A percentile compares a stretch with the other conserved stretches of the same genome.
Conservation (phyloP, 2,797 vertebrate genomes). For the Gambelia wislizenii region DNA sequence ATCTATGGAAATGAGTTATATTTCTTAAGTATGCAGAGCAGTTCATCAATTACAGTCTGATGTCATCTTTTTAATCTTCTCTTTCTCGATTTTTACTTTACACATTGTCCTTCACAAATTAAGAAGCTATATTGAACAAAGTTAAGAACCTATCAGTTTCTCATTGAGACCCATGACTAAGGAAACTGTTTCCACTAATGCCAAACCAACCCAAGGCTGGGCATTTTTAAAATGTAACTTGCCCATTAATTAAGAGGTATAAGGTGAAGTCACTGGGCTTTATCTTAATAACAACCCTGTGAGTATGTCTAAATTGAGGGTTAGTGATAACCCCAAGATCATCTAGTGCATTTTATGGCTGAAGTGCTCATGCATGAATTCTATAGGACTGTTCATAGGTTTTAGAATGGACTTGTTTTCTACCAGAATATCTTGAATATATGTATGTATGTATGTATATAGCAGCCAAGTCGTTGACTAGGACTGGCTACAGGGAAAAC, state of each 20-base stretch:
- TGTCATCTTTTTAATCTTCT: slow-evolving; percentile 52
- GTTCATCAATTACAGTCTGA: slow-evolving; percentile 54
- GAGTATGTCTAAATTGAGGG: not conserved
- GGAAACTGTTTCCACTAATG: not conserved
- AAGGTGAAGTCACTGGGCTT: not conserved
- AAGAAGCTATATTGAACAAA: slow-evolving; percentile 28
- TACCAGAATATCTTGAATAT: not conserved
- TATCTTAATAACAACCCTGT: not conserved
- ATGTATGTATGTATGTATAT: no score
- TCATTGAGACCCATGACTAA: slow-evolving; percentile 6
- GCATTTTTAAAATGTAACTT: not conserved
- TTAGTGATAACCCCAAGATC: not conserved
- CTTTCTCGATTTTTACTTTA: slow-evolving; percentile 33
- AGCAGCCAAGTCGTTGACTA: no score
- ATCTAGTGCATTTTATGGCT: not conserved
- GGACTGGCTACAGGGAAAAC: no score
- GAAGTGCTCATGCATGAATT: not conserved
- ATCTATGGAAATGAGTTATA: slow-evolving; percentile 57
- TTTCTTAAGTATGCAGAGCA: slow-evolving; percentile 46
- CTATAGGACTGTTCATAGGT: not conserved
- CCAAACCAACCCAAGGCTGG: not conserved
- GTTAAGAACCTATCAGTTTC: not conserved
- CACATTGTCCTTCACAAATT: slow-evolving; percentile 26
- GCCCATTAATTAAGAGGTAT: not conserved
- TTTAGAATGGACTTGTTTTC: not conserved